These are phyloP conservation scores for Yasuhikotakia modesta DNA, from an alignment of 2,797 vertebrate species.

Conservation along the genomic window DNA sequence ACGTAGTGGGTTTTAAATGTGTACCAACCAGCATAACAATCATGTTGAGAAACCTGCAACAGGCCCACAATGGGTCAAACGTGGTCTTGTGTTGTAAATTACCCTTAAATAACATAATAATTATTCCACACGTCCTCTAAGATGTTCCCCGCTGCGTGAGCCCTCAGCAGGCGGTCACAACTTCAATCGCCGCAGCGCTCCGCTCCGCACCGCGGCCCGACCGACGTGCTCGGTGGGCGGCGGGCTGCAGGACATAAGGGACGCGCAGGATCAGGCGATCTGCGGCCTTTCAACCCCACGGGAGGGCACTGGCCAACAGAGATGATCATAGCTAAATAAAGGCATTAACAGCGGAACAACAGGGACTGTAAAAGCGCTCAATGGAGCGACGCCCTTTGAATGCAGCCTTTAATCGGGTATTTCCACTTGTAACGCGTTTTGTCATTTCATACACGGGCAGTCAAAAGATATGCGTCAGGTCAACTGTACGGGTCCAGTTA, in stretches of 20 bases:
- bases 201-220: conserved; percentile 63
- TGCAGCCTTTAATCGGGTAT: conserved; percentile 52
- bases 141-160: conserved; percentile 66
- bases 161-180: conserved; percentile 70
- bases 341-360: conserved; percentile 66
- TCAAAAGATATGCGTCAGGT: conserved; percentile 45
- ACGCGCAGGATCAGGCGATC: conserved; percentile 56
- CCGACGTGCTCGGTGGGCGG: conserved; percentile 69
- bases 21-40: conserved; percentile 16
- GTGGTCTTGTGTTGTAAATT: conserved; percentile 80
- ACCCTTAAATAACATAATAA: conserved; percentile 78
- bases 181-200: conserved; percentile 74
- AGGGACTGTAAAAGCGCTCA: conserved; percentile 62
- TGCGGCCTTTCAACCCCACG: conserved; percentile 72
- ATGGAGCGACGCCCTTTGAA: conserved; percentile 63
- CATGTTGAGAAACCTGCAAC: conserved; percentile 26
- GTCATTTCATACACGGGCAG: conserved; percentile 66
- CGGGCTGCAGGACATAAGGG: conserved; percentile 61
- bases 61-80: conserved; percentile 55
- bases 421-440: conserved; percentile 45
- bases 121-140: conserved; percentile 71
- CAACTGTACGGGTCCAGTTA: no score
- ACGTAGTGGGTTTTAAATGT: conserved; percentile 1
- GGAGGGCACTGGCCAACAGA: conserved; percentile 67
- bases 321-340: conserved; percentile 73